Percentiles rank a stretch among this genome's conserved stretches.
Conservation (phyloP, 2,797 vertebrate genomes). For the Sardinella longiceps region DNA sequence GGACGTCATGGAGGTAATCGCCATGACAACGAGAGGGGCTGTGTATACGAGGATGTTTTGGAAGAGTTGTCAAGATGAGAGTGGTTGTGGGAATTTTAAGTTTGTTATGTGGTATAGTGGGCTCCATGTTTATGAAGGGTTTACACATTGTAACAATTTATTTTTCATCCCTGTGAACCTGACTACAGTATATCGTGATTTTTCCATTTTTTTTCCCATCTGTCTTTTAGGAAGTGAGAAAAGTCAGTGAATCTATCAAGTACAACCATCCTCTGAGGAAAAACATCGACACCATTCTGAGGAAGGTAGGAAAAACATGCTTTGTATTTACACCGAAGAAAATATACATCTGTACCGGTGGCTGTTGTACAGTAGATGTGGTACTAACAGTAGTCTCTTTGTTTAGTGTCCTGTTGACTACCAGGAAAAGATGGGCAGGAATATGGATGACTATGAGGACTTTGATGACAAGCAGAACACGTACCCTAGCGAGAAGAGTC, state of each 20-base stretch:
- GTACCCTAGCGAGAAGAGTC: conserved; percentile 90
- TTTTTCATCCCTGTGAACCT: background rate
- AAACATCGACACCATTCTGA: conserved; percentile 91
- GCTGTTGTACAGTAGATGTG: background rate
- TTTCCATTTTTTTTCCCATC: conserved; percentile 23
- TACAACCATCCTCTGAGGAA: conserved; percentile 96
- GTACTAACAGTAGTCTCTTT: background rate
- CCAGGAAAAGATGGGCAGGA: conserved; percentile 97
- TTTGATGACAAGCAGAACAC: conserved; percentile 93
- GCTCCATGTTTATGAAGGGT: background rate
- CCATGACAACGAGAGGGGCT: background rate
- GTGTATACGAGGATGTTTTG: background rate
- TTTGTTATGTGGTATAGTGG: background rate
- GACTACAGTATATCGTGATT: background rate
- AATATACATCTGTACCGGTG: background rate
- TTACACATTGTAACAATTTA: background rate
- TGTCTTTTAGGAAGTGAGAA: conserved; percentile 87
- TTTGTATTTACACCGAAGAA: background rate
- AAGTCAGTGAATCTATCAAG: conserved; percentile 92
- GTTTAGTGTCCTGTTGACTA: conserved; percentile 90
- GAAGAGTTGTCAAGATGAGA: background rate
- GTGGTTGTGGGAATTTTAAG: background rate
- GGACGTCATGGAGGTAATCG: conserved; percentile 91
- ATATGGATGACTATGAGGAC: conserved; percentile 98
- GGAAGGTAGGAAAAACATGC: conserved; percentile 84